Percentiles rank a stretch among this genome's conserved stretches.
phyloP scores from a whole-genome alignment of 2,888 invertebrate genomes.

The Brachyptera putata region DNA sequence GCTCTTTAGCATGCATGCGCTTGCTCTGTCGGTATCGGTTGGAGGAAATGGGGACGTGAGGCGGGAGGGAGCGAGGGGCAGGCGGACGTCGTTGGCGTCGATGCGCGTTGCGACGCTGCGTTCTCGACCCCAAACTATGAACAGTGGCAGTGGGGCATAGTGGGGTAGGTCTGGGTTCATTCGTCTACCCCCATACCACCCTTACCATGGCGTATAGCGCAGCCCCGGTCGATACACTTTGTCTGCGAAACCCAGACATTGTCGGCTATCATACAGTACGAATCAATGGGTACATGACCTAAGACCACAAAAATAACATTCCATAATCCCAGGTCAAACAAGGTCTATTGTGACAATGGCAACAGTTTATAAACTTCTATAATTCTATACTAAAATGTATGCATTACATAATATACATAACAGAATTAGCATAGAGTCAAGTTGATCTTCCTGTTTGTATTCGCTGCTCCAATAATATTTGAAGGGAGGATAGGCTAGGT shows the following conservation, averaged over 20 bases:
- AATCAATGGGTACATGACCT: constrained; percentile 22
- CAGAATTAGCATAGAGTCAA: too few relatives aligned
- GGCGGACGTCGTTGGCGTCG: constrained; percentile 7
- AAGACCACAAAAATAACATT: constrained; percentile 33
- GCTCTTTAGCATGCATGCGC: constrained; percentile 26
- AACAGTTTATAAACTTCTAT: too few relatives aligned
- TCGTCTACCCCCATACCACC: constrained; percentile 31
- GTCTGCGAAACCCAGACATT: constrained; percentile 39
- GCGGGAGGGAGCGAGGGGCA: constrained; percentile 1
- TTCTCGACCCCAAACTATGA: constrained; percentile 18
- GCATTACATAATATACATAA: too few relatives aligned
- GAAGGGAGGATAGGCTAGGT: constrained; percentile 1
- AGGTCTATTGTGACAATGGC: constrained; percentile 20
- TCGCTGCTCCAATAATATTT: background rate
- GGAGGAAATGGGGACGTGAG: background rate
- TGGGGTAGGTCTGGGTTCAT: constrained; percentile 32
- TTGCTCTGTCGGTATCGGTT: too few relatives aligned
- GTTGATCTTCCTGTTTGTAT: background rate
- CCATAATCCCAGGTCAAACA: constrained; percentile 38
- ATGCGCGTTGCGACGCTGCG: constrained; percentile 16
- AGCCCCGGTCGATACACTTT: constrained; percentile 38
- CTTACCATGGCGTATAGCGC: too few relatives aligned
- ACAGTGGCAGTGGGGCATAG: constrained; percentile 32
- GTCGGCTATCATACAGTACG: constrained; percentile 36
- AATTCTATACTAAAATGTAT: too few relatives aligned